Base-by-base conservation (phyloP, 2,888 invertebrate species). In the Polyploca ridens region DNA sequence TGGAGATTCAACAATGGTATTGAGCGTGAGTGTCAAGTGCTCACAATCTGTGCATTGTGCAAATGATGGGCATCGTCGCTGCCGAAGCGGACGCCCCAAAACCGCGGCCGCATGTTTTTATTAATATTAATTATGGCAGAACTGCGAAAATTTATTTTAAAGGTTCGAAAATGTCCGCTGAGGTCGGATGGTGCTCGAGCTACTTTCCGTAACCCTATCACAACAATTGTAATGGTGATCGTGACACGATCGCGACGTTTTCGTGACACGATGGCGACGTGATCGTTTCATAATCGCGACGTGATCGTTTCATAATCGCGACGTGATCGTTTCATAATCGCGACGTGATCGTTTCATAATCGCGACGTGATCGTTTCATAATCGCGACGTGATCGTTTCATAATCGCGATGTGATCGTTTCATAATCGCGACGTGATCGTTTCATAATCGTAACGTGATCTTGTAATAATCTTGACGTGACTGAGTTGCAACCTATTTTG, bases 81-180 rank as follows among this genome's bases (percentile, higher is more conserved):
- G 75, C 84, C 85, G 79, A 85, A 80, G 90, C 88, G 91, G 92
- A 90, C 90, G 90, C 89, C 83, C 83, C 82, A 89, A 93, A 93
- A 89, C 83, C 83, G 90, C 90, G 93, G 90, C 90, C 90, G 85
- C 87, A 79, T 85, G 84, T 87, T 85, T 81, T 74, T 85, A 83
- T 84, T 85, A 85, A 87, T 90, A 83, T 92, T 93, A 75, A 90
- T 83, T 93, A 93, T 93, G 75, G 93, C 93, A 94, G 93, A 86
- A 85, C 84, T 87, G 85, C 85, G 84, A 88, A 93, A 90, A 61
- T 3, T 86, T 85, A 82, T 78, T 78, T 84, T 89, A 93, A 89
- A 91, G 90, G 90, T 90, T 86, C 79, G 93, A 93, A 94, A 94
- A 94, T 90, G 92, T 91, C 92, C 89, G 90, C 90, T 79, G 83